These are phyloP conservation scores for Heliocidaris erythrogramma DNA, from an alignment of 35 echinoderm and acorn worm genomes.

Conservation along the genomic window DNA sequence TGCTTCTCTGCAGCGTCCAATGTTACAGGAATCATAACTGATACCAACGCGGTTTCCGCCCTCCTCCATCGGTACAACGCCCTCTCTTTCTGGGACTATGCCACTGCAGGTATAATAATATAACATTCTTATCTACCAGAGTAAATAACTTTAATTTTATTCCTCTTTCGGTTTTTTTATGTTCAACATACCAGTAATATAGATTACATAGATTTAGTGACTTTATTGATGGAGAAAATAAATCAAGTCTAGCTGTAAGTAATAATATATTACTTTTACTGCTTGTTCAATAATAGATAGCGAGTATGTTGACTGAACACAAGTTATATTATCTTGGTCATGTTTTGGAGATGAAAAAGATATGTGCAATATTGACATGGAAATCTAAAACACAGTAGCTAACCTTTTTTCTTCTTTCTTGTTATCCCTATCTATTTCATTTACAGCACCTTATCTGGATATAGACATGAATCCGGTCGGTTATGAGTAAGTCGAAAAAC, in stretches of 20 bases:
- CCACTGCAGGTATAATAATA: conserved; percentile 69
- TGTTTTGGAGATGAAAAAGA: background rate
- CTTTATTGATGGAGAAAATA: background rate
- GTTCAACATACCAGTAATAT: background rate
- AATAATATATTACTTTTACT: background rate
- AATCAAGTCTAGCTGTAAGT: background rate
- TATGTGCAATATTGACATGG: background rate
- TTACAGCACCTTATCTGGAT: conserved; percentile 91
- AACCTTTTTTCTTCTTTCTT: background rate
- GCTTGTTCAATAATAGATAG: background rate
- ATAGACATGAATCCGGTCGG: conserved; percentile 91
- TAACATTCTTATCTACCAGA: background rate
- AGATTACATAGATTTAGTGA: background rate
- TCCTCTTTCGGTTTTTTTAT: background rate
- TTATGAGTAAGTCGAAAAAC: conserved; percentile 55
- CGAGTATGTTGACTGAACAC: background rate
- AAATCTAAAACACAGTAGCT: background rate
- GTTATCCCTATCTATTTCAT: conserved; percentile 34
- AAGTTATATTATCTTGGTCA: background rate
- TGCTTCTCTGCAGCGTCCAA: conserved; percentile 97
- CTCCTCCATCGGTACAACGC: conserved; percentile 85
- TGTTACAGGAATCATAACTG: conserved; percentile 92
- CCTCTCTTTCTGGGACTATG: conserved; percentile 98
- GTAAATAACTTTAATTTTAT: background rate
- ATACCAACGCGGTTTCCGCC: conserved; percentile 68